Percentiles rank a stretch among this genome's conserved stretches.
phyloP scores from a whole-genome alignment of 2,888 invertebrate species.

The Amphimallon solstitiale region DNA sequence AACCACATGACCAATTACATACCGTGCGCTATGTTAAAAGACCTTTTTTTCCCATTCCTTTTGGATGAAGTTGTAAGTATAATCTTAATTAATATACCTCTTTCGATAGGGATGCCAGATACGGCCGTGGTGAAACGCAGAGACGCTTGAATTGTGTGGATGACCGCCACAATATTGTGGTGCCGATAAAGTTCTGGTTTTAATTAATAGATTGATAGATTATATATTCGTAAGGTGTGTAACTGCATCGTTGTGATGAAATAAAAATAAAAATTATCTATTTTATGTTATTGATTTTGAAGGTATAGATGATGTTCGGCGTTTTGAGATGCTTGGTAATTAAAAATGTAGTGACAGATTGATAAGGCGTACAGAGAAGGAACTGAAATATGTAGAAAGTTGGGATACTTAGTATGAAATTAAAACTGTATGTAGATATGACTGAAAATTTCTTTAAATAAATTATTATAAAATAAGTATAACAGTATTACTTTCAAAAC shows the following conservation, averaged over 20 bases:
- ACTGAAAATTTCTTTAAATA: no score
- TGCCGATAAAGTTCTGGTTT: conserved; percentile 5
- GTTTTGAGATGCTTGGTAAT: no score
- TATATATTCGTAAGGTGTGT: conserved; percentile 11
- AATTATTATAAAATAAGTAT: no score
- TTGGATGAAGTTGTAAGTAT: background rate
- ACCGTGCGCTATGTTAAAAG: background rate
- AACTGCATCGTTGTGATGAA: conserved; percentile 6
- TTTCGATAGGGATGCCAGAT: conserved; percentile 4
- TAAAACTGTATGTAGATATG: no score
- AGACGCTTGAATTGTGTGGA: background rate
- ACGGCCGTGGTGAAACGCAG: background rate
- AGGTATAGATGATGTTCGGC: no score
- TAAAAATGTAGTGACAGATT: no score
- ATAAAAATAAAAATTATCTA: conserved; percentile 1
- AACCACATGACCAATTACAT: conserved; percentile 21
- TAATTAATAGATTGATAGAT: conserved; percentile 29
- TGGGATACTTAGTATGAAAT: no score
- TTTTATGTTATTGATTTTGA: background rate
- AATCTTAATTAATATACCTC: conserved; percentile 18
- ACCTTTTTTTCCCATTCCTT: background rate
- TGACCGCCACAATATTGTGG: background rate
- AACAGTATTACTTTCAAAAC: no score
- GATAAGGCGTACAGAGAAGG: no score
- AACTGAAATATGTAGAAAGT: no score